Percentiles rank a stretch among this genome's conserved stretches.
phyloP scores from a whole-genome alignment of 2,888 invertebrate species.

The Phania funesta region DNA sequence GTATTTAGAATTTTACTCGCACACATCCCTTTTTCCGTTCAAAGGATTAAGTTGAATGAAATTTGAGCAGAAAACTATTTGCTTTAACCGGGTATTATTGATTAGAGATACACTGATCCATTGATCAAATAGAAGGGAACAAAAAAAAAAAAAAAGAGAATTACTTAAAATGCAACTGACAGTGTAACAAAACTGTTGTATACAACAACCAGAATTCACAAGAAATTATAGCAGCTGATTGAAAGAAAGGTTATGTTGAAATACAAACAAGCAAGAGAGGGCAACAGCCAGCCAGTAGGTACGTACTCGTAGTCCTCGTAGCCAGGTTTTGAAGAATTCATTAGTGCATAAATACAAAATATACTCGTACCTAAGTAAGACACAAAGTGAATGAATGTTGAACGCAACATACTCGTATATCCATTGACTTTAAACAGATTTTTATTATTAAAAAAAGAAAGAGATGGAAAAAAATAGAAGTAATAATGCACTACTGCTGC shows the following conservation, averaged over 20 bases:
- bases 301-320: not conserved
- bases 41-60: conserved; percentile 36
- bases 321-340: conserved; percentile 50
- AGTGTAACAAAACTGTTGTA: conserved; percentile 24
- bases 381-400: not conserved
- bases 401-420: conserved; percentile 26
- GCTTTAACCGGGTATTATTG: not conserved
- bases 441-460: conserved; percentile 13
- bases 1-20: not conserved
- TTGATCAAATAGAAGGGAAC: not conserved
- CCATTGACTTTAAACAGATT: conserved; percentile 58
- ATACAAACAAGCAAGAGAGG: not conserved
- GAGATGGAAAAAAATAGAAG: not conserved
- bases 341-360: conserved; percentile 39
- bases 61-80: conserved; percentile 24
- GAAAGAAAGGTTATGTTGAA: not conserved
- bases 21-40: not conserved
- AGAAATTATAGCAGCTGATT: conserved; percentile 52
- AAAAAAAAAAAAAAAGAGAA: not conserved
- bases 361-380: not conserved
- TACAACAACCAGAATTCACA: conserved; percentile 31
- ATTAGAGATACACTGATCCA: not conserved
- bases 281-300: conserved; percentile 40
- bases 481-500: conserved; percentile 4
- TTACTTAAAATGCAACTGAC: too few relatives aligned